Conservation (phyloP, 2,113 vertebrate genomes). For the Dascyllus trimaculatus region DNA sequence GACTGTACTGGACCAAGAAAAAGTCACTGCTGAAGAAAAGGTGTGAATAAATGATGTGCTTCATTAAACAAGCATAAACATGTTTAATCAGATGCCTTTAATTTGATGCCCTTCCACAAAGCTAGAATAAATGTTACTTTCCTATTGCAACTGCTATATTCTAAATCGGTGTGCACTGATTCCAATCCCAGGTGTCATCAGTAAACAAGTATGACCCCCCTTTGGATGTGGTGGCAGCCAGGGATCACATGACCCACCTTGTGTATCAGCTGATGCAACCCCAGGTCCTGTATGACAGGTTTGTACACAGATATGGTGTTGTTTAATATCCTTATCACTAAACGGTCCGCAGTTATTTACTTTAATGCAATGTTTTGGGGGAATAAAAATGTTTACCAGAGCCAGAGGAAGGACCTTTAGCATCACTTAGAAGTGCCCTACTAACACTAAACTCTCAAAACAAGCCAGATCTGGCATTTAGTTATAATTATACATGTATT, state of each 20-base stretch:
- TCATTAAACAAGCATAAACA: background rate
- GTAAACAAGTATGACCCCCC: slow-evolving; percentile 91
- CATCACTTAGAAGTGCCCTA: background rate
- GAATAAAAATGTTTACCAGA: too few relatives aligned
- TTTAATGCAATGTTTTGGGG: background rate
- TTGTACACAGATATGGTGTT: slow-evolving; percentile 4
- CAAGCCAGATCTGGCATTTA: background rate
- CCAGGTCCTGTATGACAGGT: slow-evolving; percentile 92
- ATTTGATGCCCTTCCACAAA: too few relatives aligned
- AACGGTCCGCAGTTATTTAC: background rate
- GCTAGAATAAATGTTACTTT: too few relatives aligned
- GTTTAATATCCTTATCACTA: background rate
- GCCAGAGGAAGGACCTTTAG: too few relatives aligned
- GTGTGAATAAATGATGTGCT: slow-evolving; percentile 67
- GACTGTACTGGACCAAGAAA: slow-evolving; percentile 88
- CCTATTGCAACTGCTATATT: background rate
- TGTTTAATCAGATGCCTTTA: background rate
- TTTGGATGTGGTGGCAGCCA: slow-evolving; percentile 88
- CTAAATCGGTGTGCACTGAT: background rate
- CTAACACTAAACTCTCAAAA: background rate
- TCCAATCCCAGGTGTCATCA: slow-evolving; percentile 86
- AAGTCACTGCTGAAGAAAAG: slow-evolving; percentile 91
- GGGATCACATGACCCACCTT: slow-evolving; percentile 89
- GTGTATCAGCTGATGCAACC: slow-evolving; percentile 87
- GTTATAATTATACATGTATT: slow-evolving; percentile 1